These are phyloP conservation scores for Actias luna DNA, from an alignment of 2,888 invertebrate species.

Conservation along the genomic window DNA sequence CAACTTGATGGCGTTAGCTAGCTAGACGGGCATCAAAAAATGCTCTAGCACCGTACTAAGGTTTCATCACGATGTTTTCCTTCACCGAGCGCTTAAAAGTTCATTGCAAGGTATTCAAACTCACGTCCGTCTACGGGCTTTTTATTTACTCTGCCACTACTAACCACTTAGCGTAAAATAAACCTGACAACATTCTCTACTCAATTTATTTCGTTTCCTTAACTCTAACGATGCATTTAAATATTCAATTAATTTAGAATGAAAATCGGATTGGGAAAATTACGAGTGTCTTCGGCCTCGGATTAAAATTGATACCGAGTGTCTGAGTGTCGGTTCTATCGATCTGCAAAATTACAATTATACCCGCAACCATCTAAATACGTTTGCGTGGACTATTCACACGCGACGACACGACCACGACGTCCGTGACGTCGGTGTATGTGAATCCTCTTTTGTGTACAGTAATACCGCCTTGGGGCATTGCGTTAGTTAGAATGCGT, in stretches of 20 bases:
- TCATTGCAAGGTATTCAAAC: too few relatives aligned
- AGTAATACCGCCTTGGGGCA: too few relatives aligned
- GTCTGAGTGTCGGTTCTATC: constrained; percentile 1
- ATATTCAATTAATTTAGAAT: neutral
- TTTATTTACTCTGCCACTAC: too few relatives aligned
- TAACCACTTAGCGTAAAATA: too few relatives aligned
- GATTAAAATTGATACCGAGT: constrained; percentile 10
- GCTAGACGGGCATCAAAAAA: too few relatives aligned
- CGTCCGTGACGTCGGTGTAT: neutral
- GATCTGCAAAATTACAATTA: constrained; percentile 12
- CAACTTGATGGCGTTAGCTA: too few relatives aligned
- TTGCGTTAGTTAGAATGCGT: too few relatives aligned
- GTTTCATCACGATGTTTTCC: too few relatives aligned
- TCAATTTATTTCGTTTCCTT: neutral
- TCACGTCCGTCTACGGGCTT: too few relatives aligned
- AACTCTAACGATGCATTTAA: neutral
- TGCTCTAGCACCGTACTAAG: too few relatives aligned
- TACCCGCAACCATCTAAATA: constrained; percentile 12
- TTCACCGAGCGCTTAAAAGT: too few relatives aligned
- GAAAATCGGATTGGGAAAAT: neutral
- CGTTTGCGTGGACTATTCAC: constrained; percentile 6
- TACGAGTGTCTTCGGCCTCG: neutral
- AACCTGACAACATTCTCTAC: neutral
- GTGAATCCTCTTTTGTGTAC: neutral
- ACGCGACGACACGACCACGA: neutral